Evolutionary conservation across 1,140 invertebrate species (phyloP).

Genomic region (Diorhabda elongata): DNA sequence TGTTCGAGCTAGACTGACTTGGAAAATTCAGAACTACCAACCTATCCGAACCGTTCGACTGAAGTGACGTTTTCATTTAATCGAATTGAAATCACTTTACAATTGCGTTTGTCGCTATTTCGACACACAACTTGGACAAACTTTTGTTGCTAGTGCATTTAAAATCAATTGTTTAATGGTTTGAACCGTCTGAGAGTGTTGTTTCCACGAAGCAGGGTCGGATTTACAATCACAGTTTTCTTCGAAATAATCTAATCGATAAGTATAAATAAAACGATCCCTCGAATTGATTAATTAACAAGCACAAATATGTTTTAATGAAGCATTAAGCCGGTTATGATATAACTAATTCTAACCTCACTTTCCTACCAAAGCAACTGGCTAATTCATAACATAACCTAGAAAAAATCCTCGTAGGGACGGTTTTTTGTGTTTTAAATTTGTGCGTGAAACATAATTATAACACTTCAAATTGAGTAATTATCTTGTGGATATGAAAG

Average conservation of each 20-base stretch:
- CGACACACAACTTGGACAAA: constrained; percentile 4
- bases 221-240: no score
- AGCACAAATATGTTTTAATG: no score
- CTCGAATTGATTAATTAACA: no score
- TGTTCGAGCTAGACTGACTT: constrained; percentile 17
- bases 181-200: constrained; percentile 4
- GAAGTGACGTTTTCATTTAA: constrained; percentile 13
- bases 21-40: constrained; percentile 8
- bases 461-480: neutral
- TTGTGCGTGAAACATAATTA: neutral
- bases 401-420: no score
- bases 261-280: no score
- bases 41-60: neutral
- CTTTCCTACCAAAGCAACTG: no score
- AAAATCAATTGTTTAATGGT: constrained; percentile 12
- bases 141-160: constrained; percentile 13
- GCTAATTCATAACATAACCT: no score
- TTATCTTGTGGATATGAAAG: neutral
- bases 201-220: no score
- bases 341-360: no score
- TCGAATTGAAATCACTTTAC: constrained; percentile 17
- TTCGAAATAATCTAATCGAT: no score
- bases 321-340: no score
- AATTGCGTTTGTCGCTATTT: constrained; percentile 14
- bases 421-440: neutral